Base-by-base conservation (phyloP, 2,113 vertebrate genomes). In the Ovis canadensis region DNA sequence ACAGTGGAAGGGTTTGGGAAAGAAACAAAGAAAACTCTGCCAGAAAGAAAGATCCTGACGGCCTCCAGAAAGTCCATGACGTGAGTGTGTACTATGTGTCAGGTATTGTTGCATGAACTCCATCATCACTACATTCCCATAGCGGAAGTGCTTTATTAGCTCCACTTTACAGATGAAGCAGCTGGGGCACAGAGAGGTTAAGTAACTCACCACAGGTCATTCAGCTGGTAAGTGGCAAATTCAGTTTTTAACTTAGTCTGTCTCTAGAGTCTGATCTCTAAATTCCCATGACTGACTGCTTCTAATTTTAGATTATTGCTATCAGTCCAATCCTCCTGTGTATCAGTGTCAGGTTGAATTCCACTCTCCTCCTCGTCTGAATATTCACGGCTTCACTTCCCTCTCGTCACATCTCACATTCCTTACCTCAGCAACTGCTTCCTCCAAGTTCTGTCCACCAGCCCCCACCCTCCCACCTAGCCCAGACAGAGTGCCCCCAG, bases 241-340 rank as follows among this genome's bases (percentile, higher is more conserved):
- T 89, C 78, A 13, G 33, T 48, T 91, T 95, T 95, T 23, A 64
- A 87, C 62, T n/a, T 74, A 59, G 54, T 2, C 43, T 40, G 23
- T 31, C 89, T 45, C 95, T 54, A 60, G 45, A 83, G 74, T 67
- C 64, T 90, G 90, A 50, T 23, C 17, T 88, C 85, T 74, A 57
- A 81, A 64, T 19, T 52, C 96, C 89, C 71, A 14, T 1, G n/a
- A 29, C 15, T 85, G 89, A 48, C 60, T 40, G 71, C 88, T 96
- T 96, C 98, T 98, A 98, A 98, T 97, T 98, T 98, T 98, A 98
- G 97, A 57, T 62, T 80, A 36, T 60, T 29, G 91, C 87, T 93
- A 88, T 96, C 97, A 81, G 25, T 96, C 88, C 85, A 91, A 27
- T 50, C 80, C 93, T 86, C 83, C 91, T 19, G 78, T 16, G 80